Conservation (phyloP, 2,797 vertebrate genomes). For the Myripristis murdjan region DNA sequence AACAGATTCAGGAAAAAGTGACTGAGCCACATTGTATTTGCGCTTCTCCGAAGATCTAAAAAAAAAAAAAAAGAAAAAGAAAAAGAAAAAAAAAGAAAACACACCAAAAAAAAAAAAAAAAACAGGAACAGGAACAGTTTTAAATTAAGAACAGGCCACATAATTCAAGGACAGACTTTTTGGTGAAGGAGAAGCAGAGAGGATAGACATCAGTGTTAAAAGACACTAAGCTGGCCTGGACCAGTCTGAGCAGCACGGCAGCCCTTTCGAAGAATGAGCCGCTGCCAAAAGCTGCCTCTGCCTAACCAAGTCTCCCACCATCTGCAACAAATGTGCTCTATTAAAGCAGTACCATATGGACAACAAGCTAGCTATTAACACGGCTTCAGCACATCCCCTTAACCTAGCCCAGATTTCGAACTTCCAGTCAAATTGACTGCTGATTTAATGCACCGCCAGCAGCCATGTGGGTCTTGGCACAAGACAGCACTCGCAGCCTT, state of each 20-base stretch:
- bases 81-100: no score
- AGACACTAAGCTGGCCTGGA: conserved; percentile 75
- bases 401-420: conserved; percentile 92
- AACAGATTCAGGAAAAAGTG: conserved; percentile 84
- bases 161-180: conserved; percentile 87
- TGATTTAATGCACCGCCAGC: conserved; percentile 91
- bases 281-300: conserved; percentile 89
- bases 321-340: conserved; percentile 97
- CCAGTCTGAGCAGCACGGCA: conserved; percentile 73
- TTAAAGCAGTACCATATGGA: conserved; percentile 98
- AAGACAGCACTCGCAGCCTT: conserved; percentile 78
- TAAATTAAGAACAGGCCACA: conserved; percentile 84
- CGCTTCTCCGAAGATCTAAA: conserved; percentile 74
- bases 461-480: conserved; percentile 90
- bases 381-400: conserved; percentile 89
- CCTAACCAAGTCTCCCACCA: conserved; percentile 93
- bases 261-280: conserved; percentile 87
- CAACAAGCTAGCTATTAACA: conserved; percentile 96
- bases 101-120: no score
- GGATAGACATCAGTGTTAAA: conserved; percentile 83
- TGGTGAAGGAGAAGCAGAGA: conserved; percentile 84
- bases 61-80: conserved; percentile 74
- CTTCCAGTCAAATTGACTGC: conserved; percentile 92
- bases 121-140: conserved; percentile 57
- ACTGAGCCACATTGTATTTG: conserved; percentile 82